phyloP scores from a whole-genome alignment of 2,113 vertebrate species.

The Lepidothrix coronata region DNA sequence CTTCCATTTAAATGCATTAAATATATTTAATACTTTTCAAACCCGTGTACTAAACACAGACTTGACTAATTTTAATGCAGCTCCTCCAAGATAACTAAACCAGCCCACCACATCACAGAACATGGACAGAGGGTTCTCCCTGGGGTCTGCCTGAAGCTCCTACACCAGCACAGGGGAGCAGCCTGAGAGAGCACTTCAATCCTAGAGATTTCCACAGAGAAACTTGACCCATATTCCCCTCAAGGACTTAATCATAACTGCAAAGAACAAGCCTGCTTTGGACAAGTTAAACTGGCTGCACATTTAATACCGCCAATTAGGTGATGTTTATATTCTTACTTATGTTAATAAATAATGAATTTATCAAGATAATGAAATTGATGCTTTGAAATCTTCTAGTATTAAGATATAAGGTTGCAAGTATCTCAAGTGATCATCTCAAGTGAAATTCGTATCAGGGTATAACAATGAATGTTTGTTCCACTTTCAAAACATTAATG shows the following conservation, averaged over 20 bases:
- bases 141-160: background rate
- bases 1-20: background rate
- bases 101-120: background rate
- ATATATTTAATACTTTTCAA: background rate
- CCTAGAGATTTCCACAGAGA: background rate
- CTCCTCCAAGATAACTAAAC: background rate
- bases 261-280: background rate
- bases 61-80: background rate
- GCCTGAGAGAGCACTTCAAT: accelerated
- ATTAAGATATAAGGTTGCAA: background rate
- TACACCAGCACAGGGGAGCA: background rate
- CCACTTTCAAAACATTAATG: background rate
- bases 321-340: background rate
- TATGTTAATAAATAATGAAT: background rate
- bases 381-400: background rate
- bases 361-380: background rate
- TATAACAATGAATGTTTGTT: background rate
- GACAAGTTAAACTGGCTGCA: background rate
- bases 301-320: background rate
- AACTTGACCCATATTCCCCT: background rate
- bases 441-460: background rate
- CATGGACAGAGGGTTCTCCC: background rate
- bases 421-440: background rate
- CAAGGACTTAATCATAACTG: background rate
- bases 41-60: background rate